These are phyloP conservation scores for Eulacestoma nigropectus DNA, from an alignment of 2,113 vertebrate species.

Conservation along the genomic window DNA sequence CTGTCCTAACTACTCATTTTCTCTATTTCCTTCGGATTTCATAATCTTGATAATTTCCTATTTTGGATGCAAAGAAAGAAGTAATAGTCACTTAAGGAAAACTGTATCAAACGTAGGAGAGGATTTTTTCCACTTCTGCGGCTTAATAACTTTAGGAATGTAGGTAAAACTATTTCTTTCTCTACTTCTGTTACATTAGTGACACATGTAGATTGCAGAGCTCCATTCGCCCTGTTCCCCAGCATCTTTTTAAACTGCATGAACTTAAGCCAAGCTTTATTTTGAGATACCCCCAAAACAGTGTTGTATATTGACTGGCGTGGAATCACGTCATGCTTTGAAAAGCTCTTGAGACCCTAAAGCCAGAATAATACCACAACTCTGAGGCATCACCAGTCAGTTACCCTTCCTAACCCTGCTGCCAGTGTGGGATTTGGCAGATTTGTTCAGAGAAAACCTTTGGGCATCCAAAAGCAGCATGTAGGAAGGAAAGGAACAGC, in stretches of 20 bases:
- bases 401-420: not conserved
- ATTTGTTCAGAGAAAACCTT: not conserved
- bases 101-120: not conserved
- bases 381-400: not conserved
- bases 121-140: slow-evolving; percentile 20
- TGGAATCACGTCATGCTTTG: not conserved
- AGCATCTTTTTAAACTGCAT: not conserved
- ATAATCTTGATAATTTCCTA: slow-evolving; percentile 15
- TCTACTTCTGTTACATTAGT: not conserved
- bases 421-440: not conserved
- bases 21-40: not conserved
- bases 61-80: slow-evolving; percentile 26
- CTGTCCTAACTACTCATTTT: not conserved
- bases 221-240: rapidly evolving
- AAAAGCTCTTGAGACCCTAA: not conserved
- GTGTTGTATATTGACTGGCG: not conserved
- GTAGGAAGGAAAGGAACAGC: not conserved
- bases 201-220: not conserved
- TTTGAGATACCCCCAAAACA: not conserved
- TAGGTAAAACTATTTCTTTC: not conserved
- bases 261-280: not conserved
- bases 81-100: slow-evolving; percentile 24
- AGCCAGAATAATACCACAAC: not conserved
- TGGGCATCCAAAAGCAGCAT: not conserved
- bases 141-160: slow-evolving; percentile 63